Base-by-base conservation (phyloP, 2,797 vertebrate species). In the Huso huso region DNA sequence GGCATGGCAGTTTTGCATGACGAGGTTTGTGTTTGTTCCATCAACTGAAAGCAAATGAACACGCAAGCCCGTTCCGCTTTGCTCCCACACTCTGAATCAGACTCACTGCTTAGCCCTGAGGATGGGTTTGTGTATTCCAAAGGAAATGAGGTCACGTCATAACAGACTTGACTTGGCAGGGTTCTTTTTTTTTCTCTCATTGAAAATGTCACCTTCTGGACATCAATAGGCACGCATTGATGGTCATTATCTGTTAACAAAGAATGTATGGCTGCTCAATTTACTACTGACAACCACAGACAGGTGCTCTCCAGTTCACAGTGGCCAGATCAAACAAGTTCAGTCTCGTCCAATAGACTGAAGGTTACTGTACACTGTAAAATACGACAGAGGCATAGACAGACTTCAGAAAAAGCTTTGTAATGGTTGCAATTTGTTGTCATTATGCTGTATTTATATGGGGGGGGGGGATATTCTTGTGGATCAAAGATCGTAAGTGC, bases 1-100 rank as follows among this genome's bases (percentile, higher is more conserved):
- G 62, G 63, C 67, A 66, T 72, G 72, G 67, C 70, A 74, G 67
- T 74, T 75, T 72, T 78, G 75, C 70, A 75, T 79, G 70, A 75
- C 69, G 74, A 77, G 61, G 61, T 65, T 57, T 61, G 48, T 66
- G 66, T 78, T 70, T 68, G 50, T 48, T 66, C 72, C 65, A 69
- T 75, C 69, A 66, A 63, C 51, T 62, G 67, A 67, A 67, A 67
- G 69, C 53, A 64, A 68, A 48, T 72, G 64, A 55, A 57, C 70
- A 48, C n/a, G 63, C 49, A 63, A 63, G 13, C 52, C 70, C 48
- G 62, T 51, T 75, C 67, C 61, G 23, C 11, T 63, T 72, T 70
- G 69, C 67, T 79, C 70, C 55, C 61, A 52, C 58, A 49, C 18
- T 18, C 71, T 61, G 3, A 11, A 66, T 71, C 63, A 71, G 57